Base-by-base conservation (phyloP, 30 jellyfish, hydroid and myxozoan genomes). In the Catostylus mosaicus region DNA sequence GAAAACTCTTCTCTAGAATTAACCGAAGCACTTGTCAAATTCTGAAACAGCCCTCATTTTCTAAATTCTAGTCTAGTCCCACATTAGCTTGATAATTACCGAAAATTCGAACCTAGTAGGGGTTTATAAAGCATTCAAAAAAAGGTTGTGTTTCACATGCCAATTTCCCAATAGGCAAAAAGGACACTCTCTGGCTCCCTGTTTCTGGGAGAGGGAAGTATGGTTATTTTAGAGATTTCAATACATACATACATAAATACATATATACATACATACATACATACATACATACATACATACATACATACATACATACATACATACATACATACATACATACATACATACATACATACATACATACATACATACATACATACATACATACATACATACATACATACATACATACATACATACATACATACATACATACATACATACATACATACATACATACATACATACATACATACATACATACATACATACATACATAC, bases 241-340 rank as follows among this genome's bases (percentile, higher is more conserved):
- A n/a, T n/a, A n/a, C n/a, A n/a, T 52, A 59, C 38, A 59, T n/a
- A n/a, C n/a, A n/a, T n/a, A n/a, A n/a, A n/a, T n/a, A n/a, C n/a
- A n/a, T n/a, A n/a, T n/a, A n/a, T 59, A 11, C 71, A 59, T n/a
- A n/a, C 71, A 59, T 59, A 23, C 38, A 59, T 70, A 70, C 65
- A 70, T 70, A 70, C 65, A 70, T 70, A 70, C 65, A 70, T 70
- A 70, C 63, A 70, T 70, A 70, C 65, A 70, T 70, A 70, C 65
- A 70, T 70, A 70, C 65, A 70, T 70, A 37, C 65, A 70, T 70
- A 37, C 65, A 70, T 70, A 37, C 65, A 70, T 70, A 70, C 65
- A 70, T 70, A 70, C 65, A 70, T 70, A 70, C 65, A 37, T 37
- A 70, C 65, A 70, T 70, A 70, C 65, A 70, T 70, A 70, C 65